phyloP scores from a whole-genome alignment of 2,113 vertebrate species.

The Rhineura floridana region DNA sequence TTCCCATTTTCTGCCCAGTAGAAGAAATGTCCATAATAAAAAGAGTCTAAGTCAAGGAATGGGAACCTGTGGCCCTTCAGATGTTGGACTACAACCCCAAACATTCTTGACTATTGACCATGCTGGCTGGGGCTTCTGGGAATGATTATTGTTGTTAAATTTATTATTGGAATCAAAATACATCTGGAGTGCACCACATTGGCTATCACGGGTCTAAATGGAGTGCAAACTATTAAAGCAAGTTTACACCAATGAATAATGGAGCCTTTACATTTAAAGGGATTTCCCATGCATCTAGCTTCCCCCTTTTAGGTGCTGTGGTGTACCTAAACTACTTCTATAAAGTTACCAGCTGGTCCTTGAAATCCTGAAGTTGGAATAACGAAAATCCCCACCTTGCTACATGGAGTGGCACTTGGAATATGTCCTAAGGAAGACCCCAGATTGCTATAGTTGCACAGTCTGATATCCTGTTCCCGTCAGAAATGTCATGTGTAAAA shows the following conservation, averaged over 20 bases:
- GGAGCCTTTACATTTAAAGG: not conserved
- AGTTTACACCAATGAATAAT: not conserved
- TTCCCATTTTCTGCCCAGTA: not conserved
- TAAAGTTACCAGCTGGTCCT: too few relatives aligned
- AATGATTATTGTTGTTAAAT: too few relatives aligned
- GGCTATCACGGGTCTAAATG: not conserved
- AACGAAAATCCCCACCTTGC: not conserved
- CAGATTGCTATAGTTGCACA: not conserved
- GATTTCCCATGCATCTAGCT: not conserved
- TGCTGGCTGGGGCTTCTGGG: too few relatives aligned
- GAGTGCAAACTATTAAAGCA: not conserved
- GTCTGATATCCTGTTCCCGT: not conserved
- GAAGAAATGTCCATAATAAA: not conserved
- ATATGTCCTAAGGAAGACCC: not conserved
- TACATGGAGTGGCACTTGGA: not conserved
- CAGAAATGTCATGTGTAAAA: not conserved
- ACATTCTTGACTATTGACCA: not conserved
- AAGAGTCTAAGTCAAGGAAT: not conserved
- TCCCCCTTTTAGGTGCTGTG: not conserved
- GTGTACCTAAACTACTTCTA: not conserved
- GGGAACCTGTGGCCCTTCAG: too few relatives aligned
- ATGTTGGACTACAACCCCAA: not conserved
- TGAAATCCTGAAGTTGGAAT: not conserved
- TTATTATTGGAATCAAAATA: not conserved
- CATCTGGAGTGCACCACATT: not conserved